Evolutionary conservation across 1,140 invertebrate species (phyloP), one percentile per base, ranked within the genome.

Genomic region (Calephelis virginiensis): DNA sequence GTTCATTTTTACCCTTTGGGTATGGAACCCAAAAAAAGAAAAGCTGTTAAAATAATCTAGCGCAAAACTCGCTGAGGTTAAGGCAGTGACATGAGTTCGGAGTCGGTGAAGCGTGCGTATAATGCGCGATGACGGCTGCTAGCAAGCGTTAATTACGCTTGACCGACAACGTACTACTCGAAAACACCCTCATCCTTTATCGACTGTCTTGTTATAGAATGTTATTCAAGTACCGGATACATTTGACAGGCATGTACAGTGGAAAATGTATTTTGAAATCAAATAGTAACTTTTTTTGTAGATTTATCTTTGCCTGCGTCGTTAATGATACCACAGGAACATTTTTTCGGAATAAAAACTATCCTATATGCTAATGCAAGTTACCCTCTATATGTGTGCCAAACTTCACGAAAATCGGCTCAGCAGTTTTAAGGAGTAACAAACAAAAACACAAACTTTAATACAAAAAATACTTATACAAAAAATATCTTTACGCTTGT

Each of bases 101-200:
- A 70, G 40, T 63, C 77, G 76, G n/a, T 72, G 70, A 73, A 79
- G 76, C 84, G 86, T 79, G 77, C 68, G 64, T 75, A 86, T 59
- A 59, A 59, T 83, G 73, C 76, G 81, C 74, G 74, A 67, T 83
- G 86, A 89, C 85, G 77, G 76, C 81, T 87, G 86, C 74, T 85
- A 74, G 50, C 73, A 65, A 70, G 64, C 74, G 76, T 89, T 89
- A 86, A 84, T 86, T 82, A 84, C 85, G 78, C 79, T 70, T 69
- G 69, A 78, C 66, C 76, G 81, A 68, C 59, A 64, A 59, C 71
- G 61, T 48, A 67, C 61, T 13, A 66, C 28, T 40, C 63, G 59
- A 69, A 59, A 37, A 45, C 63, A 64, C 49, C 49, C 61, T n/a
- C 62, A 28, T 38, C 62, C 46, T 49, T 63, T 61, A 61, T 49